phyloP scores from a whole-genome alignment of 2,797 vertebrate species.

The Onychomys leucogaster region DNA sequence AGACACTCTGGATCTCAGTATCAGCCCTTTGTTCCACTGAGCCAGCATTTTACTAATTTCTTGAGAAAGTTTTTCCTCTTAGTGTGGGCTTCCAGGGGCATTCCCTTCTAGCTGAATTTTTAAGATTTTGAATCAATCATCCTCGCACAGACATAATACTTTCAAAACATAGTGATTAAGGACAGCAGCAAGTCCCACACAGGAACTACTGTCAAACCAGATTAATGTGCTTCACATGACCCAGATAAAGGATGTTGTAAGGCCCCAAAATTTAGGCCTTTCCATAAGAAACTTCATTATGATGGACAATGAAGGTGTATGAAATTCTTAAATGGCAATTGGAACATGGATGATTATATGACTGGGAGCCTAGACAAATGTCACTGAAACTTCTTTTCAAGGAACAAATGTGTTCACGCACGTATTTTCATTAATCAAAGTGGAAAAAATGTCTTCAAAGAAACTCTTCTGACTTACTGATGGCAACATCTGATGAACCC shows the following conservation, averaged over 20 bases:
- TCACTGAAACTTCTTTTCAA: background rate
- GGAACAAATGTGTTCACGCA: background rate
- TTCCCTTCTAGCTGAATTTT: conserved; percentile 19
- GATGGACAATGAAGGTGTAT: background rate
- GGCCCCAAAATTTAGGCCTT: background rate
- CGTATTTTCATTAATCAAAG: conserved; percentile 1
- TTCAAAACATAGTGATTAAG: background rate
- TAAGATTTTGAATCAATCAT: conserved; percentile 5
- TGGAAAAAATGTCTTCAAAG: conserved; percentile 35
- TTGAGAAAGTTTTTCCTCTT: conserved; percentile 33
- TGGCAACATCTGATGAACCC: background rate
- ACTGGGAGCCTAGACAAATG: background rate
- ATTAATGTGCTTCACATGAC: background rate
- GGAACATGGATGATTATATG: background rate
- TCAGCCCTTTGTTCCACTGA: conserved; percentile 60
- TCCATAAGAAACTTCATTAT: background rate
- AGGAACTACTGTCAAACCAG: background rate
- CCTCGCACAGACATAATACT: background rate
- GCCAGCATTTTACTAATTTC: conserved; percentile 34
- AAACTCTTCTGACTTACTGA: background rate
- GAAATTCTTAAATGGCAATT: background rate
- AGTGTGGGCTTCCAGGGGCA: conserved; percentile 33
- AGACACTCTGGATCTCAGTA: background rate
- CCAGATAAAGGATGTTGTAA: background rate
- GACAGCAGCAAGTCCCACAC: background rate